Evolutionary conservation across 2,113 vertebrate species (phyloP).

Genomic region (Ciconia boyciana): DNA sequence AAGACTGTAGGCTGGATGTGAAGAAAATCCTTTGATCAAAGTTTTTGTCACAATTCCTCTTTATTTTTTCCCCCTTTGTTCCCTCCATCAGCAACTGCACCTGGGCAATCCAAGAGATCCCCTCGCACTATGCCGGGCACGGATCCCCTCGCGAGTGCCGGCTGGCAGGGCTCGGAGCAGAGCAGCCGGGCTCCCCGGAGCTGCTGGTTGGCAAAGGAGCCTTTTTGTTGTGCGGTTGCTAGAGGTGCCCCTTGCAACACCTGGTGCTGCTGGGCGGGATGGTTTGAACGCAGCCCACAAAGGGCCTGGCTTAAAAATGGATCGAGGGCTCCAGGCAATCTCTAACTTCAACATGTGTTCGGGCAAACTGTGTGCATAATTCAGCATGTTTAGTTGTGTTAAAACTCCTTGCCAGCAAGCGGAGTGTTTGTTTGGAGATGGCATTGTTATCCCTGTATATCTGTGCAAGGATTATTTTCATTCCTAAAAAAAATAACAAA

Average conservation of each 20-base stretch:
- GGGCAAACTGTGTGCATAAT: neutral
- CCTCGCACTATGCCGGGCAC: accelerated
- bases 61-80: accelerated
- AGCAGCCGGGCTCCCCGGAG: neutral
- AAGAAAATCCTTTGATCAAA: neutral
- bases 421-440: conserved; percentile 1
- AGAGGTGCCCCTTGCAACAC: neutral
- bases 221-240: neutral
- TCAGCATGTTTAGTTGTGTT: neutral
- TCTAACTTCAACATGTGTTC: neutral
- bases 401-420: neutral
- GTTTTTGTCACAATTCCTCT: neutral
- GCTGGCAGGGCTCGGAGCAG: neutral
- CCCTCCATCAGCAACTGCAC: neutral
- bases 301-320: neutral
- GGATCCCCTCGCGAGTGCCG: accelerated
- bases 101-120: neutral
- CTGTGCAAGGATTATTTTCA: neutral
- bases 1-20: neutral
- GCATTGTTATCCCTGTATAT: neutral
- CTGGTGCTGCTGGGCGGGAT: accelerated
- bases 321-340: neutral
- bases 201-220: neutral
- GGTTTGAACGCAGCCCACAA: neutral
- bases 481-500: neutral